Conservation (phyloP, 2,888 invertebrate genomes). For the Rosalia funebris region DNA sequence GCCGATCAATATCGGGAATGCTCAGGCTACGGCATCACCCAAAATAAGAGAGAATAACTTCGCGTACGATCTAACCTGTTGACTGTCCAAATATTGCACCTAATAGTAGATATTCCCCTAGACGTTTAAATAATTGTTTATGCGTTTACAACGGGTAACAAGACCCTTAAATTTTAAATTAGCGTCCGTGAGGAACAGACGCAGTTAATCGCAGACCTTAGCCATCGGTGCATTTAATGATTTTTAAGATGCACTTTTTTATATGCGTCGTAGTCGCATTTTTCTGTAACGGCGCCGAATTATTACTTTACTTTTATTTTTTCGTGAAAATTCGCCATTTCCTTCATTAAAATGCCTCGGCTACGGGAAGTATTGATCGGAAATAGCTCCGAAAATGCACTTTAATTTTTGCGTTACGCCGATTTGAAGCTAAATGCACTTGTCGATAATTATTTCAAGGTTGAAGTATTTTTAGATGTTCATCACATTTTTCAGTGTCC, state of each 20-base stretch:
- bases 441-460: constrained; percentile 16
- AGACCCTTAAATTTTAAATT: background rate
- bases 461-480: constrained; percentile 23
- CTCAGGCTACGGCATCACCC: constrained; percentile 17
- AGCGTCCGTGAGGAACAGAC: background rate
- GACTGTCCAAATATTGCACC: constrained; percentile 46
- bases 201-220: constrained; percentile 6
- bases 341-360: constrained; percentile 43
- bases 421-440: constrained; percentile 17
- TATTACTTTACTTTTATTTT: constrained; percentile 56
- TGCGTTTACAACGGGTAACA: too few species aligned
- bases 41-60: constrained; percentile 34
- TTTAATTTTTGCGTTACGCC: background rate
- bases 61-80: constrained; percentile 56
- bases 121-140: constrained; percentile 32
- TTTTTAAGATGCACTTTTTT: constrained; percentile 65
- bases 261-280: constrained; percentile 62
- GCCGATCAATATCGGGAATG: constrained; percentile 40
- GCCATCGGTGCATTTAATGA: constrained; percentile 58
- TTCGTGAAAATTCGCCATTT: constrained; percentile 53
- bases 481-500: constrained; percentile 10
- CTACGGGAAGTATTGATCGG: constrained; percentile 41
- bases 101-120: constrained; percentile 42
- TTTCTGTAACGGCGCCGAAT: constrained; percentile 62
- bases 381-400: constrained; percentile 4